Evolutionary conservation across 1,140 invertebrate species (phyloP), one percentile per base, ranked within the genome.

Genomic region (Nomia melanderi): DNA sequence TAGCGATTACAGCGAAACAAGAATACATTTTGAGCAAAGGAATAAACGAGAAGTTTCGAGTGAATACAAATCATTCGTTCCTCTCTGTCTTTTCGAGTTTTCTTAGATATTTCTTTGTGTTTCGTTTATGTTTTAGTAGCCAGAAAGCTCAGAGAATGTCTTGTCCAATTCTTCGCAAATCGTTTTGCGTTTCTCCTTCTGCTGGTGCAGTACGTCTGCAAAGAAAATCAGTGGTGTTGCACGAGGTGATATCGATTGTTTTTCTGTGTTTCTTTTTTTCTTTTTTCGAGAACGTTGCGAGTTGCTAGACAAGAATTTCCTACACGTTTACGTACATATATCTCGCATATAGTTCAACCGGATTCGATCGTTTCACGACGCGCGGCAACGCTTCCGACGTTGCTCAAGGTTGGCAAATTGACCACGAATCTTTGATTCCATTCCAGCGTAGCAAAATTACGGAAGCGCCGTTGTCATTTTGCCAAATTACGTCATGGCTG

Each of bases 91-190:
- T 41, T 41, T 53, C 41, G 41, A 17, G 41, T 44, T 44, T 5
- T 44, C 20, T 44, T 20, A 1, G 5, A 39, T 39, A 39, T 50
- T 44, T 33, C 62, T 39, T 47, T 65, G 72, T 77, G 62, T 53
- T 50, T 63, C 65, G 56, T 39, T 67, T 33, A 77, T 44, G 41
- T 44, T 94, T 95, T 96, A 96, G 94, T 96, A 96, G 95, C 95
- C 96, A 90, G 95, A 96, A 93, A 96, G 94, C 94, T 97, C 96
- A 91, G 96, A 95, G 93, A 99, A 97, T 90, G 98, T 99, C 92
- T 97, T 96, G 93, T 99, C 98, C 96, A 99, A 97, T 94, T 99
- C 98, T 92, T 98, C 97, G 93, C 97, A 96, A 93, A 99, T 96
- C 92, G 96, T 95, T 95, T 98, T 97, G 94, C 98, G 98, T 94